Evolutionary conservation across 1,140 invertebrate genomes (phyloP), one percentile per base, ranked within the genome.

Genomic region (Pogonognathellus flavescens): DNA sequence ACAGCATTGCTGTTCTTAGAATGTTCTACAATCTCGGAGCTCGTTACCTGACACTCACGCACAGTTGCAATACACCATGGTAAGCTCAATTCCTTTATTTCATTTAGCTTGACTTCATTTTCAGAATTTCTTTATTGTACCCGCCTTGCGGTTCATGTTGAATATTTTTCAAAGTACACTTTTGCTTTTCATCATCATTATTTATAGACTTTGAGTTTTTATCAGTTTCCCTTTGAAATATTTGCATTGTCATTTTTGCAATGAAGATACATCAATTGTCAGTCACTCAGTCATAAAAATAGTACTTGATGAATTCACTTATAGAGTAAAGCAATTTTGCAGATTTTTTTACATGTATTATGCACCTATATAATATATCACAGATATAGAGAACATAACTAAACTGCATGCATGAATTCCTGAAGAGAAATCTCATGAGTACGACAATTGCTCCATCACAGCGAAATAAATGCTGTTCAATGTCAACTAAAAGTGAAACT

Each of bases 31-130:
- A 93, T 49, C 91, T 95, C 1, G 94, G 94, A n/a, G 93, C 93
- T 1, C 92, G 95, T 59, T 96, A 95, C 89, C 93, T 96, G 88
- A 96, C 95, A 9, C 91, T 96, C 6, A 96, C 95, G 22, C 95
- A 96, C 90, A 94, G 93, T 80, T 95, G 94, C 90, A 94, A 95
- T 90, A 95, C 94, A 3, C 93, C 94, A 81, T 96, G 95, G 95
- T 95, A 93, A 88, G 91, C 80, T 31, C 62, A 53, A 52, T 60
- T 20, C 83, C 25, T 76, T 76, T 76, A 90, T 13, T 86, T 89
- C 59, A 55, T 53, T 60, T 81, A 85, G 13, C 50, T 41, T 84
- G 60, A 66, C 70, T 41, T 76, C 16, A 49, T 31, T 49, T 50
- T 25, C n/a, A n/a, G n/a, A n/a, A n/a, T n/a, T 50, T 76, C 60